A percentile compares a stretch with the other conserved stretches of the same genome.
Conservation (phyloP, 2,797 vertebrate species). For the Gobio occitaniae region DNA sequence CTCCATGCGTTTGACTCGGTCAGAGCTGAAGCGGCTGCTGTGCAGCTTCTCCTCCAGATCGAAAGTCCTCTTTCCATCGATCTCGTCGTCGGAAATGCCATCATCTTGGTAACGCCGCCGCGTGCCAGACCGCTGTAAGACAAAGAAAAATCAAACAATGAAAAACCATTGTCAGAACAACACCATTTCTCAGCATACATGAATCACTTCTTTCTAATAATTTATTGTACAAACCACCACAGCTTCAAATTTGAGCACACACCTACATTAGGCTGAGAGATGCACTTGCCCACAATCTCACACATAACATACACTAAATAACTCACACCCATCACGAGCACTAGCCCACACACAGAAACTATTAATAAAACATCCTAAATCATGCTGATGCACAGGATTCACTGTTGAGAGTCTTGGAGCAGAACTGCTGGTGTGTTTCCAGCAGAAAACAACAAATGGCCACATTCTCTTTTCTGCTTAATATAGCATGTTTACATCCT, state of each 20-base stretch:
- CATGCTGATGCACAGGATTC: background rate
- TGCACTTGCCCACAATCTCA: conserved; percentile 11
- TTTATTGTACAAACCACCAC: conserved; percentile 1
- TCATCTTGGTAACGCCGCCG: conserved; percentile 94
- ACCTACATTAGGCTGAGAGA: conserved; percentile 13
- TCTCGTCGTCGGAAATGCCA: conserved; percentile 96
- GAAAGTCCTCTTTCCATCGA: conserved; percentile 95
- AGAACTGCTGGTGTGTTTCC: background rate
- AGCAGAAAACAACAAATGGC: background rate
- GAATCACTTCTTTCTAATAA: background rate
- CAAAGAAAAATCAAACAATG: background rate
- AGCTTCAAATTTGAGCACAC: background rate
- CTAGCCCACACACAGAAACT: conserved; percentile 19
- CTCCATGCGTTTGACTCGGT: conserved; percentile 89
- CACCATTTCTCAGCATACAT: conserved; percentile 1
- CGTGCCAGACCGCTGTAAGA: conserved; percentile 88
- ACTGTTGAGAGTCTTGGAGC: background rate
- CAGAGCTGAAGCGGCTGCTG: conserved; percentile 88
- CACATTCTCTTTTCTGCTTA: background rate
- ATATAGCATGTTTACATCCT: background rate
- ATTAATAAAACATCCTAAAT: background rate
- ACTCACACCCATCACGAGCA: background rate
- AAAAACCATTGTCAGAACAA: background rate
- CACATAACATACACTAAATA: background rate
- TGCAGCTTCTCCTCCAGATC: conserved; percentile 94